A percentile compares a stretch with the other conserved stretches of the same genome.
These are phyloP conservation scores for Cheilosia grossa DNA, from an alignment of 2,888 invertebrate species.

Conservation along the genomic window DNA sequence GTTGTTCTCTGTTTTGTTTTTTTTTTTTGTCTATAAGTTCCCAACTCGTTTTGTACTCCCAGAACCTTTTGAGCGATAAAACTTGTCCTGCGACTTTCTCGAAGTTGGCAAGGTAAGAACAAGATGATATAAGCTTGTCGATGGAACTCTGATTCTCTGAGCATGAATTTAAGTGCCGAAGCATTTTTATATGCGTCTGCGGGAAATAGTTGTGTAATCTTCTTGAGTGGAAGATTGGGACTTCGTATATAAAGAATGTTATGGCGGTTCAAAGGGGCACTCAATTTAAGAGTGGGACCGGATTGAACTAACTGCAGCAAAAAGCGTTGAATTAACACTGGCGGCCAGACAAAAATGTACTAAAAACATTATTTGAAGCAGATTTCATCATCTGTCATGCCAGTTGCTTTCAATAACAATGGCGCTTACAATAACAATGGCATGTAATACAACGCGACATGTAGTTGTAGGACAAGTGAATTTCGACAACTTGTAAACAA, in stretches of 20 bases:
- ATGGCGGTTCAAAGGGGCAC: neutral
- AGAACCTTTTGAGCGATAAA: conserved; percentile 48
- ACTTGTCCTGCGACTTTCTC: conserved; percentile 67
- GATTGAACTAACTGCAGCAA: too few relatives aligned
- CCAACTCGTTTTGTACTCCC: conserved; percentile 46
- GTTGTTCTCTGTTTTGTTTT: neutral
- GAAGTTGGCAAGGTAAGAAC: conserved; percentile 34
- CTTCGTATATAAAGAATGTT: neutral
- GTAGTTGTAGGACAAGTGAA: too few relatives aligned
- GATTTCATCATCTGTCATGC: too few relatives aligned
- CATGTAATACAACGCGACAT: too few relatives aligned
- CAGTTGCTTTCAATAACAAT: too few relatives aligned
- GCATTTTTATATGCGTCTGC: conserved; percentile 17
- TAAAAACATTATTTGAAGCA: too few relatives aligned
- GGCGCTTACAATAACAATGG: too few relatives aligned
- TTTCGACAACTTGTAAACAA: too few relatives aligned
- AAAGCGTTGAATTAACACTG: too few relatives aligned
- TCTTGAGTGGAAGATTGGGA: conserved; percentile 24
- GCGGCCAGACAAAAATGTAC: too few relatives aligned
- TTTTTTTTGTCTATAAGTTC: conserved; percentile 8
- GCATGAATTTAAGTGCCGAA: conserved; percentile 56
- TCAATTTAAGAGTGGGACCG: too few relatives aligned
- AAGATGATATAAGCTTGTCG: conserved; percentile 57
- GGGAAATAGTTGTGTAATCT: conserved; percentile 56
- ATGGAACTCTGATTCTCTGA: conserved; percentile 64